A percentile compares a stretch with the other conserved stretches of the same genome.
Evolutionary conservation across 2,888 invertebrate species (phyloP).

Genomic region (Ptycholaimellus sp.): DNA sequence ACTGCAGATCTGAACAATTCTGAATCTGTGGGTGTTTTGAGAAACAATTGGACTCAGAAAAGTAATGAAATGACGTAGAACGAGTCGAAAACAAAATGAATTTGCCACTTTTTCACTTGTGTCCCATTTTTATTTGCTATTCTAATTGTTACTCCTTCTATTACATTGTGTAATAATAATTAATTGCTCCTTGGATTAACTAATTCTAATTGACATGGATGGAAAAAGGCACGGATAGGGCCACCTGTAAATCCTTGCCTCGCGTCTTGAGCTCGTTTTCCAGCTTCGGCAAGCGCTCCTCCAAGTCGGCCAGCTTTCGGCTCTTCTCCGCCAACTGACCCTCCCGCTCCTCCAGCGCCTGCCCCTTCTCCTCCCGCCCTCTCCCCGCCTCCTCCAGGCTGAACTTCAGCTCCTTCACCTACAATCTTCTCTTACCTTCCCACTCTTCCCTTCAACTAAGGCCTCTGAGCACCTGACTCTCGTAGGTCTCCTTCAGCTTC

Average conservation of each 20-base stretch:
- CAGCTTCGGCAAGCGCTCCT: conserved; percentile 5
- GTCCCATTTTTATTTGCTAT: no score
- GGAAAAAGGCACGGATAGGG: not conserved
- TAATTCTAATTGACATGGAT: not conserved
- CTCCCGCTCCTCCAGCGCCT: conserved; percentile 12
- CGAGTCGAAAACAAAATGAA: no score
- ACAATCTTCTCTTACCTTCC: conserved; percentile 1
- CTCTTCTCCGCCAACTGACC: not conserved
- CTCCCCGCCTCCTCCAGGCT: conserved; percentile 11
- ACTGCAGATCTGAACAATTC: no score
- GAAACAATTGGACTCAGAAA: no score
- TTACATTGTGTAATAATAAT: not conserved
- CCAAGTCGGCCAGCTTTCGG: not conserved
- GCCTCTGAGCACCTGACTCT: conserved; percentile 4
- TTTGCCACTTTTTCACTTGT: no score
- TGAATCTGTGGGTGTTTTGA: no score
- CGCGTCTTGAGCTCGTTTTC: conserved; percentile 7
- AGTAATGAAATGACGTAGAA: no score
- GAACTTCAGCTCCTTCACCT: conserved; percentile 13
- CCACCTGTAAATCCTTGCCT: conserved; percentile 5
- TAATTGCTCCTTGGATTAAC: no score
- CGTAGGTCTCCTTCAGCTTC: conserved; percentile 15
- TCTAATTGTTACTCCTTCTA: no score
- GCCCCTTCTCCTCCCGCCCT: conserved; percentile 14
- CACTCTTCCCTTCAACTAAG: not conserved